Base-by-base conservation (phyloP, 2,888 invertebrate species). In the Tipula helvola region DNA sequence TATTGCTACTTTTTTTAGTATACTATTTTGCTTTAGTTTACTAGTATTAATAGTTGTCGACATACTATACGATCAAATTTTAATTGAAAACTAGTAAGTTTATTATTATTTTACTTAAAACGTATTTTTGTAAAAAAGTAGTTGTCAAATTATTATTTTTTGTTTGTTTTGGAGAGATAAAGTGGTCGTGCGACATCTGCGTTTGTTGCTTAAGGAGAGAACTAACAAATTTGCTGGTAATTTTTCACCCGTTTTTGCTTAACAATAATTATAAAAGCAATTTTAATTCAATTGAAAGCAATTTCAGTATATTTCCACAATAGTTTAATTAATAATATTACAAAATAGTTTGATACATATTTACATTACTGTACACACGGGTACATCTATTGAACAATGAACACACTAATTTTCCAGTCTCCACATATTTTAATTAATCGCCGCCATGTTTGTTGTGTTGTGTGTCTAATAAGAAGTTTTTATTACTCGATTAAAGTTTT, bases 401-500 rank as follows among this genome's bases (percentile, higher is more conserved):
- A 3, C n/a, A 16, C n/a, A 52, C 13, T 52, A n/a, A 52, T 52
- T 52, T 71, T 28, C 10, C 18, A 12, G 10, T 71, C 28, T 71
- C 71, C 71, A 71, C 18, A 28, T 4, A 71, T 71, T 28, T 28
- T 71, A 84, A 84, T 36, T 84, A 84, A 7, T 84, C 28, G 28
- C 41, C 84, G 84, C 84, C 84, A 84, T 84, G 16, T 84, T 84
- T 84, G 84, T 84, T 84, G 84, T 84, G 84, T 39, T 84, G 84
- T 84, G 84, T 84, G 36, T 84, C 84, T 39, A 39, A 84, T 84
- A 84, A 84, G 84, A 84, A 83, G 18, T 71, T 71, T 28, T 8
- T 18, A 71, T 28, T 10, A 2, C 5, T 71, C 28, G 71, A 3
- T 71, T 71, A 71, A 28, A 71, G 52, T 52, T 28, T 71, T 16